A percentile compares a stretch with the other conserved stretches of the same genome.
Evolutionary conservation across 1,140 invertebrate genomes (phyloP).

Genomic region (Acromyrmex echinatior): DNA sequence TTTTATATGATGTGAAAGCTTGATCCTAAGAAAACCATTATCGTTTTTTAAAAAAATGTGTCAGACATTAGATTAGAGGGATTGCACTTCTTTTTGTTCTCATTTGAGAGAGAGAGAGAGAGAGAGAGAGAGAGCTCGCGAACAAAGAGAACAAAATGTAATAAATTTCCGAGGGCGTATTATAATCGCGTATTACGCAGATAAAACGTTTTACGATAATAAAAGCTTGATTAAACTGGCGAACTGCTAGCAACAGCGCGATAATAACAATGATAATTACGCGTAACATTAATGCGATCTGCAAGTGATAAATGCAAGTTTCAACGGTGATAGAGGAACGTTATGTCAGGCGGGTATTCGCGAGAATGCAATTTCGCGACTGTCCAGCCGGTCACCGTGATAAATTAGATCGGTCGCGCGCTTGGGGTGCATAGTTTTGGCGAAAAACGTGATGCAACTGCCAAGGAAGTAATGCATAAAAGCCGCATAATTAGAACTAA

Average conservation of each 20-base stretch:
- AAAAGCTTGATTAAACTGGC: constrained; percentile 34
- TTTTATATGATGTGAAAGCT: neutral
- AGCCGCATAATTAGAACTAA: constrained; percentile 46
- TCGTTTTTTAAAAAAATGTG: neutral
- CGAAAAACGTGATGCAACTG: constrained; percentile 46
- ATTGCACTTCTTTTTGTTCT: neutral
- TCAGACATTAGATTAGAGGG: neutral
- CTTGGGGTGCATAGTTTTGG: neutral
- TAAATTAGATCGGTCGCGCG: constrained; percentile 54
- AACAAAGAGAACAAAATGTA: neutral
- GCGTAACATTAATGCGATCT: constrained; percentile 50
- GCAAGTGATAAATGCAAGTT: constrained; percentile 47
- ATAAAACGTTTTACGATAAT: constrained; percentile 44
- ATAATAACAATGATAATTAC: constrained; percentile 35
- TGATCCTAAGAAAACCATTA: neutral
- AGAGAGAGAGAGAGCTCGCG: neutral
- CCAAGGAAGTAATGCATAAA: constrained; percentile 44
- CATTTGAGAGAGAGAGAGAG: neutral
- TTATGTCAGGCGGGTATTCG: constrained; percentile 45
- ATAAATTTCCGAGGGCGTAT: constrained; percentile 18
- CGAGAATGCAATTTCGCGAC: constrained; percentile 60
- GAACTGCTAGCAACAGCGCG: neutral
- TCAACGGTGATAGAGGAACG: constrained; percentile 44
- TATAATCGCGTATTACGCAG: constrained; percentile 32
- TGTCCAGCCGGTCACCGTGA: constrained; percentile 53